These are phyloP conservation scores for Poeciliopsis turrubarensis DNA, from an alignment of 2,113 vertebrate genomes.

Conservation along the genomic window DNA sequence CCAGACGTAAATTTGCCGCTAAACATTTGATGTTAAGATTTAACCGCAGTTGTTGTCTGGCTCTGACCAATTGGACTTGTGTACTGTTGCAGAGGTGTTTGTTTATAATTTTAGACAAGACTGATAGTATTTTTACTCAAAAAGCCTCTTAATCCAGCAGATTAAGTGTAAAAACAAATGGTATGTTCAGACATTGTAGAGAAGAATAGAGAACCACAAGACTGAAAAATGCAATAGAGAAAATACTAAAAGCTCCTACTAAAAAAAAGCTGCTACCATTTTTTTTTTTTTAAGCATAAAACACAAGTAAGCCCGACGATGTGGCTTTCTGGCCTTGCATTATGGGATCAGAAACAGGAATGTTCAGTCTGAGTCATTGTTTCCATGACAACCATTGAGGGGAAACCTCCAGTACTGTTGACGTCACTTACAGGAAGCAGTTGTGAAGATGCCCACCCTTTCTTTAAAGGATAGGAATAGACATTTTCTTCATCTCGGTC, in stretches of 20 bases:
- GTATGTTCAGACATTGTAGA: no score
- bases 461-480: background rate
- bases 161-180: no score
- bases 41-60: no score
- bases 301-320: background rate
- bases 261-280: background rate
- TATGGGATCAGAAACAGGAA: constrained; percentile 53
- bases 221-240: background rate
- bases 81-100: no score
- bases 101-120: no score
- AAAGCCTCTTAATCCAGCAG: background rate
- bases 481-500: background rate
- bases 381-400: constrained; percentile 50
- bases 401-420: constrained; percentile 4
- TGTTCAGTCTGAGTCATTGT: constrained; percentile 65
- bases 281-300: background rate
- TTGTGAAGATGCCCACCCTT: constrained; percentile 25
- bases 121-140: no score
- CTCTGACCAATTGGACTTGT: no score
- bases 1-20: no score
- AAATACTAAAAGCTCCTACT: background rate
- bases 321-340: constrained; percentile 14
- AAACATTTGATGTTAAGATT: no score
- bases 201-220: no score
- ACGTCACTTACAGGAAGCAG: constrained; percentile 67